Evolutionary conservation across 2,888 invertebrate species (phyloP), one percentile per base, ranked within the genome.

Genomic region (Eudemis profundana): DNA sequence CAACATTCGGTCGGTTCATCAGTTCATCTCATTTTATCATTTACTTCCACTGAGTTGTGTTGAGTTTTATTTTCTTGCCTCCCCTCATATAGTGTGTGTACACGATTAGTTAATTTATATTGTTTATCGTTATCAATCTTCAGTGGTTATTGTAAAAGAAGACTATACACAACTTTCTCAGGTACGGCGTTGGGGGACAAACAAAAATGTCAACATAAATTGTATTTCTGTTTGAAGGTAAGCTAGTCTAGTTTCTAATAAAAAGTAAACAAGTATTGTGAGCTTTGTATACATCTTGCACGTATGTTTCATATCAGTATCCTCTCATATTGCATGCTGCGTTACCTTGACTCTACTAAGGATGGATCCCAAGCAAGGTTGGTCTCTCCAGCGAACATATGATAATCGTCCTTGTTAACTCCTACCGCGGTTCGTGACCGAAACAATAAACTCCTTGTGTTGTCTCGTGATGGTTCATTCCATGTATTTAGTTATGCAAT

Each of bases 271-370:
- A 53, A 64, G 67, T 66, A 61, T 65, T 70, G 70, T 73, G 67
- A 66, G 66, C 70, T 68, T 69, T 65, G 64, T 61, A 66, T 68
- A 70, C 77, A 75, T 79, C 73, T 77, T 83, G 86, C 87, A 88
- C 84, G 84, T 77, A 68, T 72, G 59, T 69, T 70, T 70, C 69
- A 65, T 70, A 66, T 76, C 78, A 77, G 76, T 80, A 72, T 81
- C 87, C 86, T 88, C 82, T 84, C 77, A 74, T 85, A 87, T 92
- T 89, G 92, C 92, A 92, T 92, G 92, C 92, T 90, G 92, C 92
- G 82, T 84, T 81, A 78, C 79, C 78, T 83, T 83, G 78, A 81
- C 75, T 54, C 51, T 44, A 51, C 73, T 77, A 83, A 87, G 87
- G 88, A 92, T 92, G 93, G 92, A 93, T 82, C 82, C 88, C 65